phyloP scores from a whole-genome alignment of 2,113 vertebrate species.

The Lamprologus tigripictilis region DNA sequence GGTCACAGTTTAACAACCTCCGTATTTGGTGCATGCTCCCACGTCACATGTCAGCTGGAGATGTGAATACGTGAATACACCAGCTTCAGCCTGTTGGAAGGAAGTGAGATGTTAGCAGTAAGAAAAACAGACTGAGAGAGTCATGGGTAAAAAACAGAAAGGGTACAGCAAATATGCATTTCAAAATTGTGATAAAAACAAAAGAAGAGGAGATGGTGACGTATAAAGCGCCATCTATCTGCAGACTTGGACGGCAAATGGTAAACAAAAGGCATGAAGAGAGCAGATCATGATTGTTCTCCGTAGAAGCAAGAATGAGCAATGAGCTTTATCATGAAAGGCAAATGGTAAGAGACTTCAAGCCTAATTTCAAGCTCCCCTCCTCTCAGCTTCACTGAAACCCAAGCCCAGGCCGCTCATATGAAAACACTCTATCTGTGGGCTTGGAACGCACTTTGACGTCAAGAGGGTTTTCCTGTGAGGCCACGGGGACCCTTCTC shows the following conservation, averaged over 20 bases:
- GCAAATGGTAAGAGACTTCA: background rate
- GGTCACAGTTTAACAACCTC: background rate
- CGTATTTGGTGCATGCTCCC: background rate
- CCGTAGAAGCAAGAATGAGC: background rate
- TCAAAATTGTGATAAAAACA: background rate
- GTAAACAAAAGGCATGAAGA: background rate
- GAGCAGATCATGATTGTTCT: background rate
- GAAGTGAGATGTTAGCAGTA: background rate
- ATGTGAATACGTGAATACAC: background rate
- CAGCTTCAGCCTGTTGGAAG: background rate
- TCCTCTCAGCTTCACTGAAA: slow-evolving; percentile 45
- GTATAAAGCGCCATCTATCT: rapidly evolving
- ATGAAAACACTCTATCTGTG: slow-evolving; percentile 58
- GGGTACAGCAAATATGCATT: background rate
- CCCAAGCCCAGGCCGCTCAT: slow-evolving; percentile 33
- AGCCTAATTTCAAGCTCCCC: slow-evolving; percentile 9
- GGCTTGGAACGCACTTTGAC: slow-evolving; percentile 42
- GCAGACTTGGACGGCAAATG: background rate
- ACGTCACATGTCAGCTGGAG: slow-evolving; percentile 30
- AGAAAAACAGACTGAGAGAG: background rate
- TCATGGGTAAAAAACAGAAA: background rate
- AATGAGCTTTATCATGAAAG: background rate
- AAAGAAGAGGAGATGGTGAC: background rate
- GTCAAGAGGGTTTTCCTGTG: slow-evolving; percentile 61
- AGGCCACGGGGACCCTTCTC: slow-evolving; percentile 49